Percentiles rank a stretch among this genome's conserved stretches.
Evolutionary conservation across 2,797 vertebrate species (phyloP).

Genomic region (Alosa sapidissima): DNA sequence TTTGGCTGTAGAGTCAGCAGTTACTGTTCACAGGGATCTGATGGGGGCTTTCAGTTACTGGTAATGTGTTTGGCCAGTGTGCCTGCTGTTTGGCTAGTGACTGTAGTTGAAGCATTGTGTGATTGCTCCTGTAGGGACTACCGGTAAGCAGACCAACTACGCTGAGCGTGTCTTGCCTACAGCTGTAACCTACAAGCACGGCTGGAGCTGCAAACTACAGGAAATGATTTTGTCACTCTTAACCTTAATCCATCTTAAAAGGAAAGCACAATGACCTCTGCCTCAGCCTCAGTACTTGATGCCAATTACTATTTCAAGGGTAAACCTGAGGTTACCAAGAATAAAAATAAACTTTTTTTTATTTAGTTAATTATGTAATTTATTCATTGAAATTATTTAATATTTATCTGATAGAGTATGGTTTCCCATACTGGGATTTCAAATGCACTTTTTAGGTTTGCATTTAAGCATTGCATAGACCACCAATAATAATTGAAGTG

Average conservation of each 20-base stretch:
- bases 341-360: neutral
- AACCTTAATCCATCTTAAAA: slow-evolving; percentile 64
- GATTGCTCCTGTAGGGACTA: neutral
- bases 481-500: neutral
- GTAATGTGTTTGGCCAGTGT: neutral
- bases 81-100: neutral
- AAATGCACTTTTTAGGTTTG: neutral
- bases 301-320: neutral
- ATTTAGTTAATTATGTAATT: neutral
- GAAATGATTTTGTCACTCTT: slow-evolving; percentile 57
- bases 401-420: neutral
- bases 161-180: neutral
- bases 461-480: neutral
- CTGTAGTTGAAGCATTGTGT: neutral
- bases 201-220: slow-evolving; percentile 4
- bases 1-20: neutral
- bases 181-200: neutral
- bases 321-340: neutral
- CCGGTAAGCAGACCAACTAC: neutral
- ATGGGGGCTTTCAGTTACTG: neutral
- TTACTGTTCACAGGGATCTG: neutral
- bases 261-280: neutral
- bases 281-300: neutral
- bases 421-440: neutral
- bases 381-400: neutral